Base-by-base conservation (phyloP, 2,888 invertebrate species). In the Limnephilus lunatus region DNA sequence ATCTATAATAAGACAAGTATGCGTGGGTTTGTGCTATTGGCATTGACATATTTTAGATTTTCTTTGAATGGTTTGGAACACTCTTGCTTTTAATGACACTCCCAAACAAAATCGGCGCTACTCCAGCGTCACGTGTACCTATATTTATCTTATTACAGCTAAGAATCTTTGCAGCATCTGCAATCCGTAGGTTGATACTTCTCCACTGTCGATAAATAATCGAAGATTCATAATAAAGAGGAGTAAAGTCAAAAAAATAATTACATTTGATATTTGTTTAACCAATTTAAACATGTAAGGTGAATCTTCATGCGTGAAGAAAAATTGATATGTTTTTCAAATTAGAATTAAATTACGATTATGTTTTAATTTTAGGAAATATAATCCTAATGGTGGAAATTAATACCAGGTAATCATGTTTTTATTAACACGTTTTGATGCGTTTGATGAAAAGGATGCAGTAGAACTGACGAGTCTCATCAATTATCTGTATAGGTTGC, bases 131-230 rank as follows among this genome's bases (percentile, higher is more conserved):
- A 9, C 9, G 9, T 68, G 68, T 68, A n/a, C 25, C 83, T 35
- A 15, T 35, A 25, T 83, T 83, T 32, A 35, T 83, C 35, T 83
- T 19, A n/a, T 4, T 83, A 35, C 19, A 39, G 35, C 35, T 32
- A 32, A 83, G 83, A 83, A 15, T 83, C 83, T 83, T 83, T 9
- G n/a, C 83, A 15, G 83, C 83, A 32, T 31, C 83, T 83, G 83
- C 35, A 32, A 68, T 68, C 68, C 68, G 83, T 32, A 83, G 35
- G 83, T 15, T 32, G 82, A 39, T 32, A 39, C 32, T 39, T 83
- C 83, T 35, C 35, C 25, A 32, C 35, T 83, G 25, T 82, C 32
- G 25, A 32, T 35, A 15, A 39, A 32, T 35, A 83, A 83, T 83
- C 3, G 35, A 83, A 35, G 83, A 39, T 32, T 83, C 83, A 83